Evolutionary conservation across 2,888 invertebrate species (phyloP).

Genomic region (Drepana falcataria): DNA sequence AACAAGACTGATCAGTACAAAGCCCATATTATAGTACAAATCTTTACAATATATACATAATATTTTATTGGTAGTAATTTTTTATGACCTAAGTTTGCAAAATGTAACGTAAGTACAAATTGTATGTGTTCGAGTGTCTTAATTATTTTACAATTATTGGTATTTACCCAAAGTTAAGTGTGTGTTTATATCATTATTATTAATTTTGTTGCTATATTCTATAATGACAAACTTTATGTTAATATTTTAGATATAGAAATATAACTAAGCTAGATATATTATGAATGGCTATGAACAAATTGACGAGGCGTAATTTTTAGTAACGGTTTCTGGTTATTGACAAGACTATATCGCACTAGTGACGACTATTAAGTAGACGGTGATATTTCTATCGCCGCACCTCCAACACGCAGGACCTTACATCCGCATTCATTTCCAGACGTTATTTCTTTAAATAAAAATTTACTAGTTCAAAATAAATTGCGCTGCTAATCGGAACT

Average conservation of each 20-base stretch:
- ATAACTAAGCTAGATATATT: slow-evolving; percentile 40
- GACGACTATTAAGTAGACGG: too few species aligned
- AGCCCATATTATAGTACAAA: slow-evolving; percentile 63
- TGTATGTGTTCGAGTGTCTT: slow-evolving; percentile 74
- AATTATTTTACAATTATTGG: slow-evolving; percentile 62
- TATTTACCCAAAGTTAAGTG: slow-evolving; percentile 75
- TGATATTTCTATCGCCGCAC: too few species aligned
- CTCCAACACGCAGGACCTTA: too few species aligned
- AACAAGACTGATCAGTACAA: slow-evolving; percentile 74
- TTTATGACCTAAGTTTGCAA: slow-evolving; percentile 55
- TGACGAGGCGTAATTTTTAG: slow-evolving; percentile 12
- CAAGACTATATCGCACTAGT: too few species aligned
- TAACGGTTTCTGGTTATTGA: not conserved
- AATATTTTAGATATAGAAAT: slow-evolving; percentile 41
- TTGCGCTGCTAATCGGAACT: too few species aligned
- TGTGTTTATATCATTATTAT: slow-evolving; percentile 70
- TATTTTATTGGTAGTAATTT: slow-evolving; percentile 47
- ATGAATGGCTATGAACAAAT: slow-evolving; percentile 48
- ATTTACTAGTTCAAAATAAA: too few species aligned
- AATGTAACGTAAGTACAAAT: slow-evolving; percentile 71
- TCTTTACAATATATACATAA: slow-evolving; percentile 39
- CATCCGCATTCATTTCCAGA: too few species aligned
- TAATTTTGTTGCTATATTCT: slow-evolving; percentile 72
- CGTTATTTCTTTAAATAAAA: too few species aligned
- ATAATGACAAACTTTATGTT: slow-evolving; percentile 62